phyloP scores from a whole-genome alignment of 2,797 vertebrate species.

The Sebastiscus albofasciatus region DNA sequence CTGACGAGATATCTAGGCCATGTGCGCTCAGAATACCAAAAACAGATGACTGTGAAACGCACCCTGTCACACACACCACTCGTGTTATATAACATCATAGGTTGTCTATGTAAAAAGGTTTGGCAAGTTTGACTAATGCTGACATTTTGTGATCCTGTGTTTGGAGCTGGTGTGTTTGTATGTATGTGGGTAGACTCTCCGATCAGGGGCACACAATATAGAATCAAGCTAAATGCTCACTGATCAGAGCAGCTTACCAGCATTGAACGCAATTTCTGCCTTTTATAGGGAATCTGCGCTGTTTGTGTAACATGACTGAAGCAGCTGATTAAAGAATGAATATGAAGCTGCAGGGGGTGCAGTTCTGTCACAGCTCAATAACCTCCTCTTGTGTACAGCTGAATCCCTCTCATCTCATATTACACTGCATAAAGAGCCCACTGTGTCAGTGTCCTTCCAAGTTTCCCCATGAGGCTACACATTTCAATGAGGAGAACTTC shows the following conservation, averaged over 20 bases:
- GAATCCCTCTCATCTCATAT: constrained; percentile 42
- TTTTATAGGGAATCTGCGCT: background rate
- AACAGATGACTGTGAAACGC: constrained; percentile 30
- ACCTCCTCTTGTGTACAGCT: constrained; percentile 3
- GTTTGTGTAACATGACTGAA: constrained; percentile 5
- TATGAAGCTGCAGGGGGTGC: constrained; percentile 1
- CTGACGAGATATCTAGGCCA: constrained; percentile 40
- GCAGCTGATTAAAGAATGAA: constrained; percentile 8
- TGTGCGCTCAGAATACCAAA: constrained; percentile 31
- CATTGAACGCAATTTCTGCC: background rate
- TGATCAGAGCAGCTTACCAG: background rate
- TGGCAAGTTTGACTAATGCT: background rate
- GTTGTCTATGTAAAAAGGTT: background rate
- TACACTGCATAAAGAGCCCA: constrained; percentile 28
- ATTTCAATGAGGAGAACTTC: background rate
- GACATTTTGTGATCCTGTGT: background rate
- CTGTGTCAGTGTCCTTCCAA: constrained; percentile 5
- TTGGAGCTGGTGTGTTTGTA: background rate
- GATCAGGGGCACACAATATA: background rate
- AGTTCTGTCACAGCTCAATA: constrained; percentile 21
- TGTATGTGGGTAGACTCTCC: background rate
- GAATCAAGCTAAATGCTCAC: background rate
- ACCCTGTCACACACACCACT: background rate
- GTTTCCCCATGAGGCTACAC: background rate
- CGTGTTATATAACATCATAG: background rate